phyloP scores from a whole-genome alignment of 2,888 invertebrate genomes.

The Ormia ochracea region DNA sequence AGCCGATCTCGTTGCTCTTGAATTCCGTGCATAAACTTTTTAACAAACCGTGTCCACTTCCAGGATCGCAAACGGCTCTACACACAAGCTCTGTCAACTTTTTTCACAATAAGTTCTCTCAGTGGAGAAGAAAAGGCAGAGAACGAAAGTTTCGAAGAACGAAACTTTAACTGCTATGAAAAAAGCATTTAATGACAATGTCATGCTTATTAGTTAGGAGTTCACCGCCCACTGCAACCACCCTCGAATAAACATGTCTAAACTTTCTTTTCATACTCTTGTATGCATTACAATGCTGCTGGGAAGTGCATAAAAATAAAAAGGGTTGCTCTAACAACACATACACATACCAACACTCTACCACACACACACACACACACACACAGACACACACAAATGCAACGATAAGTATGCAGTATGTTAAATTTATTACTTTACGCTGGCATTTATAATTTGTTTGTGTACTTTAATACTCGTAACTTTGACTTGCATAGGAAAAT shows the following conservation, averaged over 20 bases:
- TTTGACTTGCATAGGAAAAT: background rate
- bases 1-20: too few species aligned
- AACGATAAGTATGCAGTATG: conserved; percentile 28
- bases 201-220: background rate
- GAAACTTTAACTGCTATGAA: conserved; percentile 40
- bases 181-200: conserved; percentile 35
- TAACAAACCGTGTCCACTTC: too few species aligned
- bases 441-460: conserved; percentile 35
- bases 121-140: background rate
- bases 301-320: conserved; percentile 5
- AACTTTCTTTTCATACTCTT: background rate
- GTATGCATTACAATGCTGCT: conserved; percentile 5
- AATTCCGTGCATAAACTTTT: too few species aligned
- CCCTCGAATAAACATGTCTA: background rate
- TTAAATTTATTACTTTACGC: conserved; percentile 48
- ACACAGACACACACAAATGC: background rate
- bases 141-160: background rate
- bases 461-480: background rate
- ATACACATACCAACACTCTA: too few species aligned
- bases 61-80: too few species aligned
- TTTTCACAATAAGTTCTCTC: too few species aligned
- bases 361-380: background rate
- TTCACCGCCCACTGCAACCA: background rate
- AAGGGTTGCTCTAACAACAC: background rate
- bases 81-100: too few species aligned